phyloP scores from a whole-genome alignment of 2,888 invertebrate species.

The Caenorhabditis doughertyi region DNA sequence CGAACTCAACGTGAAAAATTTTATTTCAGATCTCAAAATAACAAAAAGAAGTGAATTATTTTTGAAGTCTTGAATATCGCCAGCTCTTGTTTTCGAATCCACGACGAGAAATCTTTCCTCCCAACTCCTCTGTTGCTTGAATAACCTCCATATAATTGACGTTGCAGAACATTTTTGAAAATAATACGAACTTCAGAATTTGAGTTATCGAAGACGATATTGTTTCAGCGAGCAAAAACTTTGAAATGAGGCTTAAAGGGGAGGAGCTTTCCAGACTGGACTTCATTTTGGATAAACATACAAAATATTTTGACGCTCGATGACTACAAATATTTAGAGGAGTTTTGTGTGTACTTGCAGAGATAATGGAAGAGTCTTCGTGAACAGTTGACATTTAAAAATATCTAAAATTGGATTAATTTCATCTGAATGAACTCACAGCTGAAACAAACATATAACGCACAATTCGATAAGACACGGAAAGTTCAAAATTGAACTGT shows the following conservation, averaged over 20 bases:
- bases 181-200: neutral
- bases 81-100: neutral
- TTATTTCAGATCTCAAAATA: neutral
- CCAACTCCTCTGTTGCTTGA: conserved; percentile 14
- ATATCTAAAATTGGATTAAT: neutral
- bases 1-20: neutral
- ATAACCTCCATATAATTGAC: conserved; percentile 10
- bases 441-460: too few species aligned
- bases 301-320: neutral
- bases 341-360: neutral
- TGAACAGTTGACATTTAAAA: neutral
- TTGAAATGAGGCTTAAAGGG: neutral
- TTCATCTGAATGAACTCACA: neutral
- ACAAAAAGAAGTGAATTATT: neutral
- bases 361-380: neutral
- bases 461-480: too few species aligned
- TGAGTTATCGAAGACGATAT: neutral
- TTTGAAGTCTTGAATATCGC: neutral
- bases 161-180: neutral
- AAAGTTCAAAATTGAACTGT: too few species aligned
- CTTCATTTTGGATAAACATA: neutral
- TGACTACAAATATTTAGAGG: neutral
- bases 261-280: neutral
- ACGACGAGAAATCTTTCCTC: conserved; percentile 12
- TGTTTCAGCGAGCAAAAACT: too few species aligned